Evolutionary conservation across 2,888 invertebrate species (phyloP), one percentile per base, ranked within the genome.

Genomic region (Apodemia mormo): DNA sequence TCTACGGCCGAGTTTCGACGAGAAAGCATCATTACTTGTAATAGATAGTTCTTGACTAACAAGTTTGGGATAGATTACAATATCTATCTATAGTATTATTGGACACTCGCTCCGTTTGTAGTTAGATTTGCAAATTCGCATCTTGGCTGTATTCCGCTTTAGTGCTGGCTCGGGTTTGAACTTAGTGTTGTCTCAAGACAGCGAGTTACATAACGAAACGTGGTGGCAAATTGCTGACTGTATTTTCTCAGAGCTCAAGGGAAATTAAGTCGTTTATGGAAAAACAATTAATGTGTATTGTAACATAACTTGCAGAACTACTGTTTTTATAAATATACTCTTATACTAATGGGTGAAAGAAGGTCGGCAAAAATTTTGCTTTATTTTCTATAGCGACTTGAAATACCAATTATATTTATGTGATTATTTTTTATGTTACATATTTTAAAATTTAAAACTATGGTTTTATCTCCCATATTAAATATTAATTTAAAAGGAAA

Each of bases 231-330:
- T 84, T 84, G 83, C 82, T 76, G 79, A 77, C 79, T 78, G 80
- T 79, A 79, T 79, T 76, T 75, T 74, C 76, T 72, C 78, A 74
- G 72, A 80, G 78, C 88, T 85, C 87, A 68, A 72, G 88, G 88
- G 86, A 88, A 89, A 89, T 89, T 86, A 86, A 83, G 84, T 82
- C 80, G 81, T 85, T 85, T 86, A 84, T 86, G 83, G 82, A 82
- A 80, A 84, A 78, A 61, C 58, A 61, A 61, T 61, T 22, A 22
- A 22, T 61, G 14, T 49, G 49, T 49, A 49, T 45, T 45, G 45
- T 49, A 49, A 49, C 14, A 0, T 14, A 49, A 14, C 14, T 49
- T 14, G 14, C 14, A 49, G 14, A 49, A 49, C 14, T 1, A 14
- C 14, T 49, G 49, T 14, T 9, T 49, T 49, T 14, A 14, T 14